A percentile compares a stretch with the other conserved stretches of the same genome.
phyloP scores from a whole-genome alignment of 2,888 invertebrate genomes.

The Acleris literana region DNA sequence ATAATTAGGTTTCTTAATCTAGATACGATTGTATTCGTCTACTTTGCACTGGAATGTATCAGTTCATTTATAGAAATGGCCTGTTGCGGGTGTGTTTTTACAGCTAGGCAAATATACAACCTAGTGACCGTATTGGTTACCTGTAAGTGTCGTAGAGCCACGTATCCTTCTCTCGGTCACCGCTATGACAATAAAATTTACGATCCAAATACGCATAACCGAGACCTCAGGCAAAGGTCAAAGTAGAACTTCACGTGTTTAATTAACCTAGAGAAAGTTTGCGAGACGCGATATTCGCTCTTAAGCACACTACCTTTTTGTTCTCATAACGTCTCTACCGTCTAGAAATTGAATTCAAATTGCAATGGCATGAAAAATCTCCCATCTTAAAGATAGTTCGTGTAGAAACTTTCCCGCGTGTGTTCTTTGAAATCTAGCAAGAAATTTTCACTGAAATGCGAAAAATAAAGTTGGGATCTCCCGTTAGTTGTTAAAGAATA shows the following conservation, averaged over 20 bases:
- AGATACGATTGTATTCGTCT: too few relatives aligned
- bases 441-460: conserved; percentile 6
- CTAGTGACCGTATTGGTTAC: too few relatives aligned
- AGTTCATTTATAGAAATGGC: too few relatives aligned
- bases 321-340: conserved; percentile 10
- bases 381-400: not conserved
- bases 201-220: conserved; percentile 4
- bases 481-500: not conserved
- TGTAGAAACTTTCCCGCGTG: conserved; percentile 18
- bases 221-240: conserved; percentile 1
- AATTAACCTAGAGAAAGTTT: conserved; percentile 41
- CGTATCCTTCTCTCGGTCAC: not conserved
- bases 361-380: conserved; percentile 14
- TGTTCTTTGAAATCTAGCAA: conserved; percentile 5
- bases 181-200: conserved; percentile 12
- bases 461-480: not conserved
- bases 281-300: conserved; percentile 29
- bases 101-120: too few relatives aligned
- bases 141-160: too few relatives aligned
- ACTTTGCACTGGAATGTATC: too few relatives aligned
- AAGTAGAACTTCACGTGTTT: conserved; percentile 32
- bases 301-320: conserved; percentile 18
- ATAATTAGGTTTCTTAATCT: too few relatives aligned
- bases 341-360: conserved; percentile 21
- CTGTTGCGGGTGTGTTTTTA: too few relatives aligned